phyloP scores from a whole-genome alignment of 2,888 invertebrate species.

The Sphaeridia pumilis region DNA sequence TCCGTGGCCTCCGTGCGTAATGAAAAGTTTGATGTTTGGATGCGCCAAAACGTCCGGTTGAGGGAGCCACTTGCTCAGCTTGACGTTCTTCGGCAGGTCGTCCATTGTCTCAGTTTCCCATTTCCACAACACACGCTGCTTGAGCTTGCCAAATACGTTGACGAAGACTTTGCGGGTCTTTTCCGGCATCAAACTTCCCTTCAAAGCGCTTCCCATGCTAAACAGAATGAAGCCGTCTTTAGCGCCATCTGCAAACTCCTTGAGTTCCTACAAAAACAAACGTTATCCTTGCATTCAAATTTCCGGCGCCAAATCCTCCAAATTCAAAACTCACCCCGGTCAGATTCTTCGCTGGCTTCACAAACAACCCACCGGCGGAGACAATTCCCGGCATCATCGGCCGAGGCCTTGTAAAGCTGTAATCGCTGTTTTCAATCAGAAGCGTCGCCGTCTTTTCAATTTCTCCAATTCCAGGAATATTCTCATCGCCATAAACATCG shows the following conservation, averaged over 20 bases:
- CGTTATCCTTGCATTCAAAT: neutral
- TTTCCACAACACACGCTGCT: slow-evolving; percentile 73
- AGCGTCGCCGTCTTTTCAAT: slow-evolving; percentile 32
- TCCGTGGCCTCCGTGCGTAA: slow-evolving; percentile 62
- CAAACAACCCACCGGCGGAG: slow-evolving; percentile 40
- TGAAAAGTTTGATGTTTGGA: slow-evolving; percentile 51
- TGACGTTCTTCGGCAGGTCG: slow-evolving; percentile 50
- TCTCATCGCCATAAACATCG: neutral
- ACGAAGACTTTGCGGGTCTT: slow-evolving; percentile 56
- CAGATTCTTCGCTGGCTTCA: slow-evolving; percentile 58
- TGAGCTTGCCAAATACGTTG: slow-evolving; percentile 59
- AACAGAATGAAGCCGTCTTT: slow-evolving; percentile 68
- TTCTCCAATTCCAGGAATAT: slow-evolving; percentile 28
- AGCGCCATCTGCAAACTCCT: slow-evolving; percentile 38
- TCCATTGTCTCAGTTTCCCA: slow-evolving; percentile 55
- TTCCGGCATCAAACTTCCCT: slow-evolving; percentile 67
- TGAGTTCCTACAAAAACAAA: slow-evolving; percentile 13
- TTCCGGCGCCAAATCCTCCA: neutral
- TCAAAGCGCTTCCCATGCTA: slow-evolving; percentile 74
- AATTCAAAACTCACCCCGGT: slow-evolving; percentile 38
- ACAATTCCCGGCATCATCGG: slow-evolving; percentile 32
- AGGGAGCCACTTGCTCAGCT: slow-evolving; percentile 55
- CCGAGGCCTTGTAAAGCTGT: slow-evolving; percentile 21
- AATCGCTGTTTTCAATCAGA: slow-evolving; percentile 34
- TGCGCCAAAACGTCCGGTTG: slow-evolving; percentile 62